Percentiles rank a stretch among this genome's conserved stretches.
Conservation (phyloP, 2,888 invertebrate species). For the Chrysolina haemoptera region DNA sequence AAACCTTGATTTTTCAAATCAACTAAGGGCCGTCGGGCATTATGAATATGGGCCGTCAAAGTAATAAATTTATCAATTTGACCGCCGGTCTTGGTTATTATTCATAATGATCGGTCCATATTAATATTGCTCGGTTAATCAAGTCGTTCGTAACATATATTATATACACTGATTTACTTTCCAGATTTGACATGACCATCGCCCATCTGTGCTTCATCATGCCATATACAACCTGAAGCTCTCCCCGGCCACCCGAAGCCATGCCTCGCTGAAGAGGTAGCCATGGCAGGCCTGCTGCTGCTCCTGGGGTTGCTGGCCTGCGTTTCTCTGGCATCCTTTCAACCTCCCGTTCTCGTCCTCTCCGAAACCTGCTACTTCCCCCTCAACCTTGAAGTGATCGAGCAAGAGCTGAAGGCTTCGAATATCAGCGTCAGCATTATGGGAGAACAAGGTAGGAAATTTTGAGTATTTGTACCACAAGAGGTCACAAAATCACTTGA, state of each 20-base stretch:
- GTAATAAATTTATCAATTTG: too few relatives aligned
- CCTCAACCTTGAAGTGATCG: constrained; percentile 76
- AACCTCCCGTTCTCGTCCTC: constrained; percentile 71
- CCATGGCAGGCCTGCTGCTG: constrained; percentile 73
- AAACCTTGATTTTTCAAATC: too few relatives aligned
- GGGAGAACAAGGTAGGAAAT: constrained; percentile 65
- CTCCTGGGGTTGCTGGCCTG: constrained; percentile 74
- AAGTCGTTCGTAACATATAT: too few relatives aligned
- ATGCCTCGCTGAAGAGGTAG: constrained; percentile 65
- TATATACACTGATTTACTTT: constrained; percentile 7
- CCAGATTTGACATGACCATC: constrained; percentile 27
- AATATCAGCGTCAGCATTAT: constrained; percentile 71
- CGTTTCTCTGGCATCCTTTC: constrained; percentile 70
- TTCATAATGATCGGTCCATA: too few relatives aligned
- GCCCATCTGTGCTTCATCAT: neutral
- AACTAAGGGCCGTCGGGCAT: too few relatives aligned
- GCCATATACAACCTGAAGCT: constrained; percentile 31
- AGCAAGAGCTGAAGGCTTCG: constrained; percentile 73
- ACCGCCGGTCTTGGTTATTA: too few relatives aligned
- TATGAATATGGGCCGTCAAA: too few relatives aligned
- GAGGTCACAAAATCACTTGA: too few relatives aligned
- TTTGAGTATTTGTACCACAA: neutral
- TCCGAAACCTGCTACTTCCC: constrained; percentile 69
- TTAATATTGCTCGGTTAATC: too few relatives aligned
- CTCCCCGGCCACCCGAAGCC: constrained; percentile 50